A percentile compares a stretch with the other conserved stretches of the same genome.
Conservation (phyloP, 2,113 vertebrate genomes). For the Gnathonemus echidnorhynchus region DNA sequence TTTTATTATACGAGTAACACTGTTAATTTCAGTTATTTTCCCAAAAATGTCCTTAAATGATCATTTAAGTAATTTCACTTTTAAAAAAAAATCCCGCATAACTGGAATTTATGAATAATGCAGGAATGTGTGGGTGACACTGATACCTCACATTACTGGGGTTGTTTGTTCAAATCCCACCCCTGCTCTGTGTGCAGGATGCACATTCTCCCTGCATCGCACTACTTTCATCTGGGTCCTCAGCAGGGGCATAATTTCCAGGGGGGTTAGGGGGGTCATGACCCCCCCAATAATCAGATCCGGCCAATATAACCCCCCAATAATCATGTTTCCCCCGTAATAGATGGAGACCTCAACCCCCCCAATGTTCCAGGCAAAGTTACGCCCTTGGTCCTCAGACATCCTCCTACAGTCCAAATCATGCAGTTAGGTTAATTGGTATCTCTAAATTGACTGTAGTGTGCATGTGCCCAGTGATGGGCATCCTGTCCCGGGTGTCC, state of each 20-base stretch:
- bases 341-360: too few species aligned
- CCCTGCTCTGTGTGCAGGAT: background rate
- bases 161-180: background rate
- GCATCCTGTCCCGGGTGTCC: too few species aligned
- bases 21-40: background rate
- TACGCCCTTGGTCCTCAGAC: background rate
- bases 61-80: background rate
- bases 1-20: background rate
- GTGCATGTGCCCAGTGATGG: background rate
- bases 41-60: background rate
- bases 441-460: background rate
- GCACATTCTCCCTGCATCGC: background rate
- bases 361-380: too few species aligned
- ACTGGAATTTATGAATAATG: background rate
- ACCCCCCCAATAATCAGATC: too few species aligned
- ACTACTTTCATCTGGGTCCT: background rate
- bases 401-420: background rate
- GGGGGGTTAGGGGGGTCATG: too few species aligned
- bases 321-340: too few species aligned
- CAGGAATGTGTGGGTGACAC: background rate
- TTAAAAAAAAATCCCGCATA: background rate
- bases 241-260: background rate
- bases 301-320: too few species aligned
- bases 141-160: background rate
- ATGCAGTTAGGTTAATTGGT: background rate